These are phyloP conservation scores for Morpho helenor DNA, from an alignment of 2,888 invertebrate species.

Conservation along the genomic window DNA sequence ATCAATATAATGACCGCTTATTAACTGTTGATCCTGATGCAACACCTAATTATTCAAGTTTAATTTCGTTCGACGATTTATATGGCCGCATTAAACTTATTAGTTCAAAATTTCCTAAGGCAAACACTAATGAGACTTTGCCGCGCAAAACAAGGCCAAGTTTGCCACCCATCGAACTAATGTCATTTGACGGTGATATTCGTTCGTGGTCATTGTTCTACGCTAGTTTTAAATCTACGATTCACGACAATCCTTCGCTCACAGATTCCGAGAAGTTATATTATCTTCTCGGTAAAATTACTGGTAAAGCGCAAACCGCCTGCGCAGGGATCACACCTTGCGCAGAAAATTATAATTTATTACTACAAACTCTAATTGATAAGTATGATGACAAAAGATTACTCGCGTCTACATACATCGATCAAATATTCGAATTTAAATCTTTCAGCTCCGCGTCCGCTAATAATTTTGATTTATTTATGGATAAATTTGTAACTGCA, in stretches of 20 bases:
- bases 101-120: neutral
- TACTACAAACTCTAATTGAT: constrained; percentile 15
- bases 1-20: neutral
- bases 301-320: constrained; percentile 19
- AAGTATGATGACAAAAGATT: constrained; percentile 23
- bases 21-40: neutral
- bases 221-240: constrained; percentile 11
- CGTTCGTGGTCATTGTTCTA: constrained; percentile 18
- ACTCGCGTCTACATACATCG: constrained; percentile 16
- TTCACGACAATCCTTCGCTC: constrained; percentile 14
- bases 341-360: constrained; percentile 18
- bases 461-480: too few species aligned
- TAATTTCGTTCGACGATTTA: neutral
- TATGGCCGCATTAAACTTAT: neutral
- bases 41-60: neutral
- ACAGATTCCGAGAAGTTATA: constrained; percentile 20
- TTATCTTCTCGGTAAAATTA: constrained; percentile 19
- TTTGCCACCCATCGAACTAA: constrained; percentile 3
- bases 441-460: neutral
- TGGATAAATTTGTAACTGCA: neutral
- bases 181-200: constrained; percentile 17
- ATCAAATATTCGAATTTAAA: constrained; percentile 17
- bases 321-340: constrained; percentile 17
- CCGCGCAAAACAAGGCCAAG: neutral
- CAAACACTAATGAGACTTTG: neutral